Evolutionary conservation across 2,888 invertebrate species (phyloP).

Genomic region (Drosophila rubida): DNA sequence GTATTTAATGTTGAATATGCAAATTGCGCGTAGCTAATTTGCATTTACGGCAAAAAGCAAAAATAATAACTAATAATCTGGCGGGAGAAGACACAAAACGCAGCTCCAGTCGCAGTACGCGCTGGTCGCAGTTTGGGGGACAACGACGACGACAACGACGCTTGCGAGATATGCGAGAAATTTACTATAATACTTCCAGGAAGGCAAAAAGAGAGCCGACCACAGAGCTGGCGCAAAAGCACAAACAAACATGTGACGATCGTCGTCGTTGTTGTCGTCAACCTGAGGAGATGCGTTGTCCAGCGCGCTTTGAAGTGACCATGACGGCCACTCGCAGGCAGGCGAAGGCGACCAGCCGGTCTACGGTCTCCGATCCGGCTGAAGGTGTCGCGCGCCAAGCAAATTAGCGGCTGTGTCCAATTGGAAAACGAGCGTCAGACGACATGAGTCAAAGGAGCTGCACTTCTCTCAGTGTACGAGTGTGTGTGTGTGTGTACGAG

Average conservation of each 20-base stretch:
- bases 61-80: slow-evolving; percentile 78
- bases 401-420: slow-evolving; percentile 83
- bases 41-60: slow-evolving; percentile 67
- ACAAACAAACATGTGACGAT: slow-evolving; percentile 55
- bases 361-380: not conserved
- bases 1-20: slow-evolving; percentile 78
- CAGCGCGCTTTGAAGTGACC: slow-evolving; percentile 67
- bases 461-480: slow-evolving; percentile 3
- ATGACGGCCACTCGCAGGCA: slow-evolving; percentile 55
- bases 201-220: slow-evolving; percentile 68
- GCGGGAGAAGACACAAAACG: slow-evolving; percentile 44
- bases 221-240: slow-evolving; percentile 33
- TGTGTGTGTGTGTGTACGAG: slow-evolving; percentile 6
- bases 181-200: slow-evolving; percentile 81
- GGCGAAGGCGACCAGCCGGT: slow-evolving; percentile 30
- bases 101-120: slow-evolving; percentile 24
- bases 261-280: slow-evolving; percentile 24
- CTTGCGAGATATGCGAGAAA: slow-evolving; percentile 75
- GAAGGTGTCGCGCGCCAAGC: slow-evolving; percentile 79
- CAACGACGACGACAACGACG: slow-evolving; percentile 66
- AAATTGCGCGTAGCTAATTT: slow-evolving; percentile 78
- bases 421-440: slow-evolving; percentile 73
- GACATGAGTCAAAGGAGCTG: slow-evolving; percentile 8
- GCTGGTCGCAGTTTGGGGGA: slow-evolving; percentile 32
- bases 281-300: slow-evolving; percentile 56